Evolutionary conservation across 2,888 invertebrate species (phyloP).

Genomic region (Cosmopolites sordidus): DNA sequence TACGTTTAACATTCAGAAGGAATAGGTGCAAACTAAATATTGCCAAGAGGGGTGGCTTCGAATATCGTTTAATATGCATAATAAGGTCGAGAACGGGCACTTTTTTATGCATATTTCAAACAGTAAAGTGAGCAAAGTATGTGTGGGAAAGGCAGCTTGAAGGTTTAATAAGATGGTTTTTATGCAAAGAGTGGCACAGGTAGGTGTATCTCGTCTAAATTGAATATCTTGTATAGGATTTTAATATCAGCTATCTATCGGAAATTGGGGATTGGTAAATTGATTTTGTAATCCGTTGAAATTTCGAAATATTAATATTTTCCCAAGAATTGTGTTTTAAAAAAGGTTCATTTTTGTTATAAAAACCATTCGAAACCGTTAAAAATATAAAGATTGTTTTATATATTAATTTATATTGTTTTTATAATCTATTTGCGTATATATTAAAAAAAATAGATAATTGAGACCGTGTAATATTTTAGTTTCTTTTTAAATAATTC

Average conservation of each 20-base stretch:
- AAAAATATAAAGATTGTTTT: too few relatives aligned
- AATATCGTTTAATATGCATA: slow-evolving; percentile 23
- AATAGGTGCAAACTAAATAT: slow-evolving; percentile 24
- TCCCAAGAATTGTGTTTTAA: too few relatives aligned
- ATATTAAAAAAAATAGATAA: too few relatives aligned
- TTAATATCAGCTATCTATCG: slow-evolving; percentile 18
- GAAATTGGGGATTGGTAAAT: slow-evolving; percentile 1
- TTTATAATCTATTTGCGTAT: too few relatives aligned
- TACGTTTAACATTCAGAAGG: slow-evolving; percentile 15
- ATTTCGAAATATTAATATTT: too few relatives aligned
- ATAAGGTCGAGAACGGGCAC: slow-evolving; percentile 13
- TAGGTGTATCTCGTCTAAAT: slow-evolving; percentile 17
- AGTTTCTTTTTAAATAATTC: too few relatives aligned
- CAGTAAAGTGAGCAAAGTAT: slow-evolving; percentile 18
- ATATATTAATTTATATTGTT: too few relatives aligned
- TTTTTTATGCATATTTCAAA: slow-evolving; percentile 21
- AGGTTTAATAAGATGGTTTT: slow-evolving; percentile 21
- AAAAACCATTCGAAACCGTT: too few relatives aligned
- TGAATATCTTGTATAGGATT: slow-evolving; percentile 10
- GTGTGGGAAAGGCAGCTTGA: slow-evolving; percentile 19
- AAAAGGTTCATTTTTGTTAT: too few relatives aligned
- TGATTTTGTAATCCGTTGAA: background rate
- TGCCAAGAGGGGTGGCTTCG: slow-evolving; percentile 17
- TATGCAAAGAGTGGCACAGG: slow-evolving; percentile 16
- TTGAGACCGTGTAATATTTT: too few relatives aligned